A percentile compares a stretch with the other conserved stretches of the same genome.
Evolutionary conservation across 2,888 invertebrate genomes (phyloP).

Genomic region (Oconnorella tubifera): DNA sequence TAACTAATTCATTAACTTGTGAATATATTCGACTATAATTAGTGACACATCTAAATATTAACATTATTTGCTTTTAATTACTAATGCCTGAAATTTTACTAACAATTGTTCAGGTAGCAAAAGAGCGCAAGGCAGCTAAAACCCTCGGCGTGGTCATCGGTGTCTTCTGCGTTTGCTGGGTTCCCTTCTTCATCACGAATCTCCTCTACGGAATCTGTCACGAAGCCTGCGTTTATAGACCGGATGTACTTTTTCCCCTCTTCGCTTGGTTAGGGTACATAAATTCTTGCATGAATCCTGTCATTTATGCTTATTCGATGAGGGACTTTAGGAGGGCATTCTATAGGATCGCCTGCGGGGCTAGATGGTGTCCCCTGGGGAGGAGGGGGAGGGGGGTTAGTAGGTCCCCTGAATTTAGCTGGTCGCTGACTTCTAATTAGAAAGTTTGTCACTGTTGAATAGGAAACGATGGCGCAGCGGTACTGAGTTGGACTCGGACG

Average conservation of each 20-base stretch:
- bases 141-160: conserved; percentile 96
- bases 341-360: conserved; percentile 75
- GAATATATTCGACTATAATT: no score
- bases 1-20: no score
- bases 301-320: conserved; percentile 98
- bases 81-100: no score
- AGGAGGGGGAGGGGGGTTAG: no score
- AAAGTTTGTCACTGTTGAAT: no score
- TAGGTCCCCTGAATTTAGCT: no score
- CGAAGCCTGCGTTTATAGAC: conserved; percentile 59
- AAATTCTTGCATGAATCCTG: conserved; percentile 64
- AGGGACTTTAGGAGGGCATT: conserved; percentile 87
- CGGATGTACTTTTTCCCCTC: conserved; percentile 48
- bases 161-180: conserved; percentile 93
- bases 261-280: conserved; percentile 57
- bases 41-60: no score
- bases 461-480: no score
- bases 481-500: no score
- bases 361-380: no score
- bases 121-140: conserved; percentile 96
- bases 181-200: conserved; percentile 94
- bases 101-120: conserved; percentile 92
- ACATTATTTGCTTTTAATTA: no score
- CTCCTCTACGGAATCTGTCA: conserved; percentile 81
- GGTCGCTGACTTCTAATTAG: no score